These are phyloP conservation scores for Meteorus sp. DNA, from an alignment of 1,140 invertebrate species.

Conservation along the genomic window DNA sequence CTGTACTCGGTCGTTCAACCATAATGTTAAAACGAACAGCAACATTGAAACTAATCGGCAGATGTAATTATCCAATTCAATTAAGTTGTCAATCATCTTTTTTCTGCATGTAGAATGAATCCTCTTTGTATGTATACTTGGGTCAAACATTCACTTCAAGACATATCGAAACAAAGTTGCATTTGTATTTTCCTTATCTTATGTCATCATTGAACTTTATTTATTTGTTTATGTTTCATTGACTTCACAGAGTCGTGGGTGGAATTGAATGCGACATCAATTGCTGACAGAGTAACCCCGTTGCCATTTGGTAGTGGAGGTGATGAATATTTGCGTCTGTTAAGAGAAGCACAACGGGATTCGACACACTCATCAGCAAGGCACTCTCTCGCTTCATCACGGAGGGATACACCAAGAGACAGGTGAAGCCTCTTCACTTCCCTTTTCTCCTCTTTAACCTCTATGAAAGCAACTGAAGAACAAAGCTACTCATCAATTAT, in stretches of 20 bases:
- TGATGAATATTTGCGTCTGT: slow-evolving; percentile 80
- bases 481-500: background rate
- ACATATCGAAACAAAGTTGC: background rate
- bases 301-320: slow-evolving; percentile 62
- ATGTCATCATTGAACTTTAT: too few relatives aligned
- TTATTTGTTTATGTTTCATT: slow-evolving; percentile 27
- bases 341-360: slow-evolving; percentile 84
- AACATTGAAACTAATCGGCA: background rate
- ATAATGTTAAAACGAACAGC: background rate
- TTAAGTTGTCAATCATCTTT: background rate
- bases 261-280: slow-evolving; percentile 66
- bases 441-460: too few relatives aligned
- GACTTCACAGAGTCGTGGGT: slow-evolving; percentile 82
- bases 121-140: background rate
- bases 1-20: too few relatives aligned
- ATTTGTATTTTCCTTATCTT: background rate
- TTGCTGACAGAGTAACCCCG: slow-evolving; percentile 68
- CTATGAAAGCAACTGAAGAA: too few relatives aligned
- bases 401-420: slow-evolving; percentile 64
- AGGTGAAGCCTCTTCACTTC: slow-evolving; percentile 55
- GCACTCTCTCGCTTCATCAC: slow-evolving; percentile 80
- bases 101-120: background rate
- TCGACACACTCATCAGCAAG: slow-evolving; percentile 82
- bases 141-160: too few relatives aligned
- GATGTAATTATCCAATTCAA: too few relatives aligned